A percentile compares a stretch with the other conserved stretches of the same genome.
Evolutionary conservation across 2,797 vertebrate species (phyloP).

Genomic region (Brachyalestes nurse): DNA sequence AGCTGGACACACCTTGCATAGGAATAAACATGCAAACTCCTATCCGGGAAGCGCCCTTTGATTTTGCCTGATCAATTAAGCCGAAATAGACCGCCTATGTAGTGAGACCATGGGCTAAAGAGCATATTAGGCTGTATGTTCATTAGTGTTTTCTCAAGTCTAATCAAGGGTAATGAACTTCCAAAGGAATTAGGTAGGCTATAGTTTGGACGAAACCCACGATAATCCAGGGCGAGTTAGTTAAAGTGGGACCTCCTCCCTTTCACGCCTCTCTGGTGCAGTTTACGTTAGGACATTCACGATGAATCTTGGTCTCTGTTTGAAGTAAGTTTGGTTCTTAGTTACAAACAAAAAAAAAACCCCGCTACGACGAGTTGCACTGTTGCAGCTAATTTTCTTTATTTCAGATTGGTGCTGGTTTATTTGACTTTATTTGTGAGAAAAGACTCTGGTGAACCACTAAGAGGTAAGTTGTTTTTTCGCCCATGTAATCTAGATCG

Average conservation of each 20-base stretch:
- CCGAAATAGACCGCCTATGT: no score
- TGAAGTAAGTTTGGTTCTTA: slow-evolving; percentile 33
- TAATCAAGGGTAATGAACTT: not conserved
- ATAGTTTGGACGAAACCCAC: not conserved
- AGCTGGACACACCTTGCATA: not conserved
- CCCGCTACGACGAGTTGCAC: no score
- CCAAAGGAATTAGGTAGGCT: not conserved
- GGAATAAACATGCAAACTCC: no score
- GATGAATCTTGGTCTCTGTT: slow-evolving; percentile 30
- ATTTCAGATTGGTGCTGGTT: slow-evolving; percentile 32
- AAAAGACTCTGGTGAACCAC: slow-evolving; percentile 12
- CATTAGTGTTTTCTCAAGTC: not conserved
- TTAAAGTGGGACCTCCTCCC: not conserved
- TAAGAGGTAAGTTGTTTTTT: not conserved
- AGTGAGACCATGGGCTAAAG: no score
- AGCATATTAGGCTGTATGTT: no score
- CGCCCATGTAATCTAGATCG: not conserved
- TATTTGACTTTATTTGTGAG: slow-evolving; percentile 31
- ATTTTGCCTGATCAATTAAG: not conserved
- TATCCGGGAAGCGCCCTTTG: not conserved
- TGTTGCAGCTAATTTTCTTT: not conserved
- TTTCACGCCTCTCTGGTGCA: not conserved
- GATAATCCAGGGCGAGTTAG: not conserved
- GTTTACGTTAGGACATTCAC: not conserved
- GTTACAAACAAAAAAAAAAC: not conserved